phyloP scores from a whole-genome alignment of 2,113 vertebrate genomes.

The Gambusia holbrooki region DNA sequence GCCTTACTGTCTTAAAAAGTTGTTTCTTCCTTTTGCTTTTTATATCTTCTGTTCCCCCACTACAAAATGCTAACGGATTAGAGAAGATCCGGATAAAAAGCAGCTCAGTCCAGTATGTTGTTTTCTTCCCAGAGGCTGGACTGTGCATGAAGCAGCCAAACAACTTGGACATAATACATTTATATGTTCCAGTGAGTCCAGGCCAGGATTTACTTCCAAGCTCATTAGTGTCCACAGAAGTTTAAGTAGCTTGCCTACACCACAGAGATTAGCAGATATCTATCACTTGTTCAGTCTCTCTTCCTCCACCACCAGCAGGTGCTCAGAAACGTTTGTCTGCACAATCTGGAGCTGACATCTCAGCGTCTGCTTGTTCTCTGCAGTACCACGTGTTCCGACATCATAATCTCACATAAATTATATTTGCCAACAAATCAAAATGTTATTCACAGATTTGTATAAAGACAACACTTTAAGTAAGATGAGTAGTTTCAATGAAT shows the following conservation, averaged over 20 bases:
- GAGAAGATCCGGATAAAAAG: background rate
- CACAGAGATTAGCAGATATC: constrained; percentile 54
- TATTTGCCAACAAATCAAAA: background rate
- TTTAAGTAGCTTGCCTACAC: constrained; percentile 60
- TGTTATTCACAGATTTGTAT: background rate
- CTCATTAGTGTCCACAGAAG: constrained; percentile 54
- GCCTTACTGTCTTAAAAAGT: background rate
- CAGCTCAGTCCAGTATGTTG: background rate
- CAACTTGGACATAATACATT: background rate
- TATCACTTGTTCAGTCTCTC: constrained; percentile 39
- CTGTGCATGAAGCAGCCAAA: background rate
- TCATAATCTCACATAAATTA: background rate
- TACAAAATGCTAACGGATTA: background rate
- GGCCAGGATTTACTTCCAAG: constrained; percentile 53
- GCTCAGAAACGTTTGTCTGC: background rate
- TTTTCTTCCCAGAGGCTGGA: background rate
- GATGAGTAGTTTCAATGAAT: background rate
- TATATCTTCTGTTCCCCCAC: background rate
- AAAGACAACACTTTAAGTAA: background rate
- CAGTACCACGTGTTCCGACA: background rate
- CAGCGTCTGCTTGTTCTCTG: too few relatives aligned
- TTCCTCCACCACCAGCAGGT: background rate
- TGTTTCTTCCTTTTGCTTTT: background rate
- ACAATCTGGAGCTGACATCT: background rate
- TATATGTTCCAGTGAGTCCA: constrained; percentile 47